Conservation (phyloP, 92 coral and sea anemone species). For the Parazoanthus swiftii region DNA sequence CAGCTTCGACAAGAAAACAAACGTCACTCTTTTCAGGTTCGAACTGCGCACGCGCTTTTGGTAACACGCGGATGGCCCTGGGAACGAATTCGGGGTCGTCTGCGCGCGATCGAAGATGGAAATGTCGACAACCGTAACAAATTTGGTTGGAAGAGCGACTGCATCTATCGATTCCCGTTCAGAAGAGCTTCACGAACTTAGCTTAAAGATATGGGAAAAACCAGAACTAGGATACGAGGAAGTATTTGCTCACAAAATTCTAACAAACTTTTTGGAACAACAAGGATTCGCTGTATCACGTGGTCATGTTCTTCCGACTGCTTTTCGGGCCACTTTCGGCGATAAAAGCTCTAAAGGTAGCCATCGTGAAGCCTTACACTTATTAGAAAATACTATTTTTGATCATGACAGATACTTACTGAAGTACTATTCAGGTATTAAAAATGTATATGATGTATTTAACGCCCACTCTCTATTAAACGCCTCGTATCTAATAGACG, state of each 20-base stretch:
- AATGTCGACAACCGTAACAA: not conserved
- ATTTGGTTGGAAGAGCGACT: not conserved
- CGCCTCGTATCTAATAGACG: no score
- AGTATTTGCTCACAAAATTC: not conserved
- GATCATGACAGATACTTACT: no score
- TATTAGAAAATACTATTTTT: not conserved
- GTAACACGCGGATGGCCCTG: not conserved
- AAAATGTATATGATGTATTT: no score
- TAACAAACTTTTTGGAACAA: constrained; percentile 17
- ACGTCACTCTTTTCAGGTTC: not conserved
- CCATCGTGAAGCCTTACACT: not conserved
- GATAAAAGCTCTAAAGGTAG: not conserved
- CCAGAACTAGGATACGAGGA: constrained; percentile 39
- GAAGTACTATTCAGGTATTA: no score
- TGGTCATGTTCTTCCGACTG: constrained; percentile 14
- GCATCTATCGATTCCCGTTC: not conserved
- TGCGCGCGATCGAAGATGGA: not conserved
- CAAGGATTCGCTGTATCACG: constrained; percentile 26
- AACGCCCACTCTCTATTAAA: no score
- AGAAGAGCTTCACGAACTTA: constrained; percentile 20
- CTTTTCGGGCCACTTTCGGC: constrained; percentile 33
- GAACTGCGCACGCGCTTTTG: constrained; percentile 18
- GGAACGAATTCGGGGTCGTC: not conserved
- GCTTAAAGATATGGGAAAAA: constrained; percentile 24
- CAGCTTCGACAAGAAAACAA: constrained; percentile 1